Conservation (phyloP, 1,140 invertebrate genomes). For the Heliconius hewitsoni region DNA sequence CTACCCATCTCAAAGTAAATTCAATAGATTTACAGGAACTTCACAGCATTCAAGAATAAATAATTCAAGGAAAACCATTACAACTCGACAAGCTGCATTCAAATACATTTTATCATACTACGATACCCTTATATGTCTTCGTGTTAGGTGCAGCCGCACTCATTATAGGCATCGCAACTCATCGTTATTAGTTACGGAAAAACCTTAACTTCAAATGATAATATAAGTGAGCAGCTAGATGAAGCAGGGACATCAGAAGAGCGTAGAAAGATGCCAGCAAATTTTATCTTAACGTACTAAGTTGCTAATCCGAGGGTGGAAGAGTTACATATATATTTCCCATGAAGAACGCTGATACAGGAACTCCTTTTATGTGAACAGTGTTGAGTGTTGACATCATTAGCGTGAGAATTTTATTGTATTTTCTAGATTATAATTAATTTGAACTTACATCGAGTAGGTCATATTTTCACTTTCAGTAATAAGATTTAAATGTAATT, state of each 20-base stretch:
- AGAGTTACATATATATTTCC: background rate
- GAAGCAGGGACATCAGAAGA: background rate
- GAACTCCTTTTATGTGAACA: too few species aligned
- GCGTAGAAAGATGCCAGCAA: background rate
- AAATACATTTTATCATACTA: conserved; percentile 11
- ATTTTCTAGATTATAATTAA: too few species aligned
- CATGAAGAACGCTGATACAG: too few species aligned
- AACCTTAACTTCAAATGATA: background rate
- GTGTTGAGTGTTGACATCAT: background rate
- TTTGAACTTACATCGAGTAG: too few species aligned
- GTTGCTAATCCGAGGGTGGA: conserved; percentile 11
- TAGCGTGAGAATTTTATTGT: too few species aligned
- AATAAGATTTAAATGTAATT: background rate
- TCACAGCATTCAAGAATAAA: background rate
- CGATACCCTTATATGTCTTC: conserved; percentile 9
- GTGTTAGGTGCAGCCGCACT: background rate
- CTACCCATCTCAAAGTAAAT: too few species aligned
- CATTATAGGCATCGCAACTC: background rate
- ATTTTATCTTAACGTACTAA: background rate
- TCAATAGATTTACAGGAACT: too few species aligned
- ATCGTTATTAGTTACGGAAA: background rate
- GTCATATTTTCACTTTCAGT: background rate
- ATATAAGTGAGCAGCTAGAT: background rate
- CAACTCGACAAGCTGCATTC: background rate
- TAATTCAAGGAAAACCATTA: background rate